Evolutionary conservation across 1,140 invertebrate species (phyloP).

Genomic region (Ostrea edulis): DNA sequence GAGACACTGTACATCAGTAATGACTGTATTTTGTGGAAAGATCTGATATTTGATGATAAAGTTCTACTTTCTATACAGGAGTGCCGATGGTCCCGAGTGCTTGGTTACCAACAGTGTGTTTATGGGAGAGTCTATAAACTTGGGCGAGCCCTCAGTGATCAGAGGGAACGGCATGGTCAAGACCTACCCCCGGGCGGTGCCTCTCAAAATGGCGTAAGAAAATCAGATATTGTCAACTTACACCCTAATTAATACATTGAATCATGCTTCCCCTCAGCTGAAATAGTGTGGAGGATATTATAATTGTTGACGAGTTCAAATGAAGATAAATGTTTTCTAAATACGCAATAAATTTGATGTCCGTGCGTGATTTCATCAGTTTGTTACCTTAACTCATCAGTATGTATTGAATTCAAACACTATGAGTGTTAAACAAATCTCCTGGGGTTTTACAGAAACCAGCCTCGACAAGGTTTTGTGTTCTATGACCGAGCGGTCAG

Average conservation of each 20-base stretch:
- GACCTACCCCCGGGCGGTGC: constrained; percentile 23
- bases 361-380: no score
- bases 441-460: constrained; percentile 10
- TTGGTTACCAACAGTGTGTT: constrained; percentile 6
- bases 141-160: constrained; percentile 11
- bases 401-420: no score
- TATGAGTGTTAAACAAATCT: no score
- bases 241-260: no score
- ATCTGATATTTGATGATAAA: not conserved
- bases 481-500: constrained; percentile 43
- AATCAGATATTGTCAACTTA: no score
- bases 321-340: no score
- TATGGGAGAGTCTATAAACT: not conserved
- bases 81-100: not conserved
- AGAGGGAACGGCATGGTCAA: constrained; percentile 2
- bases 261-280: no score
- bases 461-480: constrained; percentile 48
- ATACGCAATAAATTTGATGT: no score
- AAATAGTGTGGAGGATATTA: no score
- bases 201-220: not conserved
- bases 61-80: not conserved
- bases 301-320: no score
- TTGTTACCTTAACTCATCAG: no score
- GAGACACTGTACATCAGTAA: no score
- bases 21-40: not conserved